These are phyloP conservation scores for Sciaenops ocellatus DNA, from an alignment of 2,797 vertebrate species.

Conservation along the genomic window DNA sequence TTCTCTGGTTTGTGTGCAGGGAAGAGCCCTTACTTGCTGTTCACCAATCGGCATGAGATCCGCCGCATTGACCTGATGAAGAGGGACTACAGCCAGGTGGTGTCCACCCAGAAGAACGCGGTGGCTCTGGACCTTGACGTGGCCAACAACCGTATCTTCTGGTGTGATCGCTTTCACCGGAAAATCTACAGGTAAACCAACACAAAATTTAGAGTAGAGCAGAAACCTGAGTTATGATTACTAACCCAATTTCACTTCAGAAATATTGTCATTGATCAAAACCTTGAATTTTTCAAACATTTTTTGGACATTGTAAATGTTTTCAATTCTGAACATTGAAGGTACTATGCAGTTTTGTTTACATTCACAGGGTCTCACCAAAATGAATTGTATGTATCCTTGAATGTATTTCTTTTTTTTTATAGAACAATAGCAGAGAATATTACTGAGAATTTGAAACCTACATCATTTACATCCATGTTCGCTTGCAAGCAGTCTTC, in stretches of 20 bases:
- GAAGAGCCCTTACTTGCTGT: slow-evolving; percentile 94
- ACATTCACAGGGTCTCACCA: background rate
- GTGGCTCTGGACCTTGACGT: slow-evolving; percentile 96
- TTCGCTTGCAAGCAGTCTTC: background rate
- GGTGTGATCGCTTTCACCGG: slow-evolving; percentile 96
- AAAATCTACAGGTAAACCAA: slow-evolving; percentile 94
- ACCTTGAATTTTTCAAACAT: background rate
- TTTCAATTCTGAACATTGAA: background rate
- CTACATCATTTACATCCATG: background rate
- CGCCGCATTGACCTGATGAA: slow-evolving; percentile 94
- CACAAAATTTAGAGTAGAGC: background rate
- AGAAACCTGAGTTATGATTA: background rate
- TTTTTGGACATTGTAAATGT: too few relatives aligned
- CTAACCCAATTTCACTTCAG: background rate
- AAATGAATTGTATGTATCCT: background rate
- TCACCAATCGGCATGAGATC: slow-evolving; percentile 98
- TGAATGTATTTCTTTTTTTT: slow-evolving; percentile 1
- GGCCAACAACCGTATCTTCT: slow-evolving; percentile 94
- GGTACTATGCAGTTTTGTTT: background rate
- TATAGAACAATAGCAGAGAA: background rate
- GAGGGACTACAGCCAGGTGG: slow-evolving; percentile 94
- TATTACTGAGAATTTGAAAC: background rate
- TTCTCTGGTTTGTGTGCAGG: slow-evolving; percentile 74
- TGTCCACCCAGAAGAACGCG: slow-evolving; percentile 95
- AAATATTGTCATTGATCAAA: background rate